Percentiles rank a stretch among this genome's conserved stretches.
Evolutionary conservation across 2,797 vertebrate genomes (phyloP).

Genomic region (Catamblyrhynchus diadema): DNA sequence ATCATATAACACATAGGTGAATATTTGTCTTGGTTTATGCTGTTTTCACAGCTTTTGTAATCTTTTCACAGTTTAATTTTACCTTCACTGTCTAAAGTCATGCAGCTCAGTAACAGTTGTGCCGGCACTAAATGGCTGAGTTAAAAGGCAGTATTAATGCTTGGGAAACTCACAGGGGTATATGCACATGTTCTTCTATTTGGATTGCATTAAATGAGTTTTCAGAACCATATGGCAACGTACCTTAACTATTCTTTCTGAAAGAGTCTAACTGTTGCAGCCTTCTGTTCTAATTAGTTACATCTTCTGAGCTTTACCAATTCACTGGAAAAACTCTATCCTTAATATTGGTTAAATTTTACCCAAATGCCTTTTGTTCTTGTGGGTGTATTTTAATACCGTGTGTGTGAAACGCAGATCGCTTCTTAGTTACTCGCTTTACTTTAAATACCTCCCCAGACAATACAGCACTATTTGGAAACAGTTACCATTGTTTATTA

Average conservation of each 20-base stretch:
- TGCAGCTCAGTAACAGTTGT: slow-evolving; percentile 38
- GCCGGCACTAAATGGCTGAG: slow-evolving; percentile 34
- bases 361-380: slow-evolving; percentile 44
- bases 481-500: not conserved
- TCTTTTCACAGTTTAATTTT: slow-evolving; percentile 19
- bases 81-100: not conserved
- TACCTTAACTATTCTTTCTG: slow-evolving; percentile 51
- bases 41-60: slow-evolving; percentile 7
- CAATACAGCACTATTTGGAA: not conserved
- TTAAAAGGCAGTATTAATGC: slow-evolving; percentile 61
- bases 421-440: slow-evolving; percentile 36
- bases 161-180: slow-evolving; percentile 47
- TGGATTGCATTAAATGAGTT: slow-evolving; percentile 58
- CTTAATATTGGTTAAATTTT: slow-evolving; percentile 57
- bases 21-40: not conserved
- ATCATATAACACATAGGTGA: not conserved
- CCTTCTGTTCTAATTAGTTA: slow-evolving; percentile 62
- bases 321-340: slow-evolving; percentile 9
- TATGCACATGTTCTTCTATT: slow-evolving; percentile 47
- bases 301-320: slow-evolving; percentile 45
- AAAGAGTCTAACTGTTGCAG: slow-evolving; percentile 62
- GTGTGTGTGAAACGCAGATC: not conserved
- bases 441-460: slow-evolving; percentile 31
- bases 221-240: slow-evolving; percentile 54
- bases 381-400: slow-evolving; percentile 22